Conservation (phyloP, 2,113 vertebrate species). For the Heterotilapia buettikoferi region DNA sequence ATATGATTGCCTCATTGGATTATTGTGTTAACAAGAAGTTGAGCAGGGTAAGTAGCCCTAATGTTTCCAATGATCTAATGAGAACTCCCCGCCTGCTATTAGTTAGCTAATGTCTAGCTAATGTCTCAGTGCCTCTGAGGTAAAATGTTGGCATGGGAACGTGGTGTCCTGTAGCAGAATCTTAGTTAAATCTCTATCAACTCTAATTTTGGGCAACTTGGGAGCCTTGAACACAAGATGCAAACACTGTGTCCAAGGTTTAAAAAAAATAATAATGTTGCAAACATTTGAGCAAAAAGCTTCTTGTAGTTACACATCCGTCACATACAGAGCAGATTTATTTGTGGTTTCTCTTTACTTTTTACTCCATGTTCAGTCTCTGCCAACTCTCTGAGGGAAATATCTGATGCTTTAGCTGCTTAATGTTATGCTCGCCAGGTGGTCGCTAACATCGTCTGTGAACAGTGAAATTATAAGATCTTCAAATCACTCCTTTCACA, state of each 20-base stretch:
- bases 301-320: background rate
- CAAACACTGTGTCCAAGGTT: background rate
- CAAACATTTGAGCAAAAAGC: background rate
- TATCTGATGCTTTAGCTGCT: background rate
- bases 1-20: background rate
- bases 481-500: background rate
- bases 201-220: background rate
- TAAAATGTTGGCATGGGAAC: background rate
- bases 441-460: background rate
- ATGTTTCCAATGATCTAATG: background rate
- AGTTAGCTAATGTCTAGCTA: too few species aligned
- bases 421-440: background rate
- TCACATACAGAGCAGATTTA: background rate
- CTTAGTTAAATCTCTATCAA: background rate
- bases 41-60: background rate
- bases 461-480: background rate
- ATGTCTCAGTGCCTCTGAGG: background rate
- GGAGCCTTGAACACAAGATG: background rate
- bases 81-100: fast-evolving
- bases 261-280: background rate
- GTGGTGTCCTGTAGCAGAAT: background rate
- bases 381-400: background rate
- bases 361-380: background rate
- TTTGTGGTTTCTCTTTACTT: background rate
- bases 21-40: background rate